Evolutionary conservation across 2,797 vertebrate genomes (phyloP), one percentile per base, ranked within the genome.

Genomic region (Cetoscarus ocellatus): DNA sequence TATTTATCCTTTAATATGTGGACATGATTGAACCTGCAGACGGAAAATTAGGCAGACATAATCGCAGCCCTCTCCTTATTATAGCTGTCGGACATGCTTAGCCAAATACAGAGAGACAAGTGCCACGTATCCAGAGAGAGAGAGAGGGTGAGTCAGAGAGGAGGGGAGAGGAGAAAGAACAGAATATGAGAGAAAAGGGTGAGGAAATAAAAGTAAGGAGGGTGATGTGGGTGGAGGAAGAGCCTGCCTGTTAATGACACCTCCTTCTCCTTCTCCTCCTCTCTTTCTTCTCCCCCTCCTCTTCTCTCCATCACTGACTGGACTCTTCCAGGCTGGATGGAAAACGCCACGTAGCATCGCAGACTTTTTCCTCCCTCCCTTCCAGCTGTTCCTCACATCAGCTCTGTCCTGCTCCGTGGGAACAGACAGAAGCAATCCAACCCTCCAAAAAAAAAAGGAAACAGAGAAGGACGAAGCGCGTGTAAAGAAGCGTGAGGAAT

Each of bases 371-470:
- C 17, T 58, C 17, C 15, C 79, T 90, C 87, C 87, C 90, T 91
- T 95, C 95, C 96, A 96, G 96, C 95, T 96, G 88, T 96, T 95
- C 88, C 70, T 91, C 88, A 88, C 91, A 92, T 95, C 87, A 82
- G 82, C 80, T 80, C 84, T 51, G 62, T 19, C 50, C 53, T 61
- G 73, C 79, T 74, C 79, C 93, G 88, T 81, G 84, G 86, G 86
- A 79, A 71, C 88, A 96, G 96, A 86, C 94, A 80, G 89, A 77
- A 95, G 77, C 84, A 95, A 95, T 94, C 92, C 14, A 95, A 54
- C 1, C 7, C 0, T 87, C 63, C 11, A 48, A 57, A 15, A 44
- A 55, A 8, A 17, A 35, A 12, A 39, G 51, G 15, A 8, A 54
- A 38, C 34, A 61, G 15, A 34, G 51, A 18, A n/a, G 3, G 8